phyloP scores from a whole-genome alignment of 2,113 vertebrate species.

The Cavia porcellus region DNA sequence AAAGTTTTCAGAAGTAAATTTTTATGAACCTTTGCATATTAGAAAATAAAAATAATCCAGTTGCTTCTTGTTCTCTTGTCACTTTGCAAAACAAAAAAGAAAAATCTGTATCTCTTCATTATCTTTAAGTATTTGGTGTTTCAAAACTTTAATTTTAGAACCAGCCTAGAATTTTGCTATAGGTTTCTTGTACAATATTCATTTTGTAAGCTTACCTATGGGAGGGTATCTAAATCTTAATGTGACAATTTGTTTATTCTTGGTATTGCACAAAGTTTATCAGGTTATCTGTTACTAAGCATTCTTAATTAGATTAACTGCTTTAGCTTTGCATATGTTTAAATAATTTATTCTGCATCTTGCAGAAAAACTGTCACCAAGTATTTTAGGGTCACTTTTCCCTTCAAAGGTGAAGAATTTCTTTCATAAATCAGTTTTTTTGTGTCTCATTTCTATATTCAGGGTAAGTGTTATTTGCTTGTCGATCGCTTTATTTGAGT shows the following conservation, averaged over 20 bases:
- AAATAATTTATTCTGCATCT: not conserved
- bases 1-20: not conserved
- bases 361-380: not conserved
- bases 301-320: not conserved
- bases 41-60: conserved; percentile 9
- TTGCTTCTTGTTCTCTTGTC: not conserved
- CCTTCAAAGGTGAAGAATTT: not conserved
- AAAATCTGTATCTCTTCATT: not conserved
- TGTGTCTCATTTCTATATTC: not conserved
- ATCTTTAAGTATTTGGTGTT: conserved; percentile 6
- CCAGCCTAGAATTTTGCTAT: not conserved
- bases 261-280: not conserved
- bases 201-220: not conserved
- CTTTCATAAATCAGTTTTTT: not conserved
- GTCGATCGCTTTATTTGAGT: not conserved
- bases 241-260: not conserved
- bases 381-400: not conserved
- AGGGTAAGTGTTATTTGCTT: not conserved
- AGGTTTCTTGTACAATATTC: not conserved
- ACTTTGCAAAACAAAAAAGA: not conserved
- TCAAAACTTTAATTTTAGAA: conserved; percentile 13
- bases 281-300: not conserved
- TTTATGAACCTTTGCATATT: not conserved
- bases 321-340: not conserved
- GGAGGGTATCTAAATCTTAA: not conserved